These are phyloP conservation scores for Myrmecophaga tridactyla DNA, from an alignment of 2,113 vertebrate species.

Conservation along the genomic window DNA sequence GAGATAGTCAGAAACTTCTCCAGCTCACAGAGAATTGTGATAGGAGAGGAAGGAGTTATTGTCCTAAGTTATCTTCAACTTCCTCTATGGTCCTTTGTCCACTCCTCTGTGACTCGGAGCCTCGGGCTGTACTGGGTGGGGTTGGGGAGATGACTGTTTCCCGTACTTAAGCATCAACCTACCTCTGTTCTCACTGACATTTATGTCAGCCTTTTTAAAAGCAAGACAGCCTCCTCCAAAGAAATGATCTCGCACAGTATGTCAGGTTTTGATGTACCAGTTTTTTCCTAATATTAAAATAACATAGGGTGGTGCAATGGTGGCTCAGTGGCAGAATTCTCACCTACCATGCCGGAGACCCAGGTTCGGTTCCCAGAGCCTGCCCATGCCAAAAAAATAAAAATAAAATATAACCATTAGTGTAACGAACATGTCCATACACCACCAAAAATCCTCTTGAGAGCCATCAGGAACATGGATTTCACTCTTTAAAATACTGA, in stretches of 20 bases:
- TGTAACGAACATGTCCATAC: neutral
- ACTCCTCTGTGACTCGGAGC: neutral
- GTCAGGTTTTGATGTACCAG: neutral
- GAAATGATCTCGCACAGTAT: neutral
- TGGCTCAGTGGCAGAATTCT: too few relatives aligned
- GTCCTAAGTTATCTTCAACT: neutral
- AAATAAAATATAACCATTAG: too few relatives aligned
- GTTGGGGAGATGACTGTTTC: neutral
- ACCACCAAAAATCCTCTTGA: neutral
- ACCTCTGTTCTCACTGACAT: neutral
- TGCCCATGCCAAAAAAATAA: too few relatives aligned
- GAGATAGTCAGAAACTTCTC: neutral
- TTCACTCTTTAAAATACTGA: neutral
- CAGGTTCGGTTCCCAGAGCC: too few relatives aligned
- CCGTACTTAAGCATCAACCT: neutral
- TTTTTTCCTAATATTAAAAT: neutral
- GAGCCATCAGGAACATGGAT: neutral
- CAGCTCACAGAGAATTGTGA: neutral
- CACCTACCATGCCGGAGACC: too few relatives aligned
- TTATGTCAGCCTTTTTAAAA: neutral
- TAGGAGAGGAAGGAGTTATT: rapidly evolving
- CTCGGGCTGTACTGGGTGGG: neutral
- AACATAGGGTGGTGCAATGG: too few relatives aligned
- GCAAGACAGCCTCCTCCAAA: neutral
- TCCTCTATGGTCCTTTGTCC: neutral